Base-by-base conservation (phyloP, 2,888 invertebrate genomes). In the Athalia rosae region DNA sequence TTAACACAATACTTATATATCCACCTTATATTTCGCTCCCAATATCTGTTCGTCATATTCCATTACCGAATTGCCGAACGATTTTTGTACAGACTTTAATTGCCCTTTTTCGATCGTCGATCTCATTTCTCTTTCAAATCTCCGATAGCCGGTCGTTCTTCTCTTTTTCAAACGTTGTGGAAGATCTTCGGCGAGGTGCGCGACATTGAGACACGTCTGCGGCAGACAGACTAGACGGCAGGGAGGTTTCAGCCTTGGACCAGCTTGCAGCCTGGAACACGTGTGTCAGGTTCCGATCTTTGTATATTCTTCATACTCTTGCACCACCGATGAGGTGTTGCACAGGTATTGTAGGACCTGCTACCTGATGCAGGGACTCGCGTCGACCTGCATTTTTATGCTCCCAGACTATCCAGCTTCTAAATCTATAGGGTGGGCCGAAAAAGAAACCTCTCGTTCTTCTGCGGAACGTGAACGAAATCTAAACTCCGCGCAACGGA, bases 101-200 rank as follows among this genome's bases (percentile, higher is more conserved):
- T n/a, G n/a, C n/a, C n/a, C n/a, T n/a, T n/a, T n/a, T n/a, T n/a
- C n/a, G 28, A 28, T 28, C 28, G 28, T 28, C 28, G 28, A 28
- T 28, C 28, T 28, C 4, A 3, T 13, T 47, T 48, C 45, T 43
- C 48, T 66, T 48, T 64, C 3, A 64, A 66, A 66, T 47, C 48
- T 62, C 66, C 15, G 15, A 66, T 48, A 53, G 9, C n/a, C 53
- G 9, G 9, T n/a, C 53, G n/a, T 53, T 11, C n/a, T 11, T 53
- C 15, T 15, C 53, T 53, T 53, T 13, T 4, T 8, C 47, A 6
- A 62, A 45, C 8, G 9, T 2, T 28, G 28, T 28, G 2, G 28
- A 28, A 28, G 28, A 28, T 66, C 66, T 8, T 66, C 6, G 66
- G 28, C 66, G 47, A 66, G 66, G 45, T 66, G 66, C 48, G 6